Base-by-base conservation (phyloP, 2,888 invertebrate genomes). In the Dusona sp. region DNA sequence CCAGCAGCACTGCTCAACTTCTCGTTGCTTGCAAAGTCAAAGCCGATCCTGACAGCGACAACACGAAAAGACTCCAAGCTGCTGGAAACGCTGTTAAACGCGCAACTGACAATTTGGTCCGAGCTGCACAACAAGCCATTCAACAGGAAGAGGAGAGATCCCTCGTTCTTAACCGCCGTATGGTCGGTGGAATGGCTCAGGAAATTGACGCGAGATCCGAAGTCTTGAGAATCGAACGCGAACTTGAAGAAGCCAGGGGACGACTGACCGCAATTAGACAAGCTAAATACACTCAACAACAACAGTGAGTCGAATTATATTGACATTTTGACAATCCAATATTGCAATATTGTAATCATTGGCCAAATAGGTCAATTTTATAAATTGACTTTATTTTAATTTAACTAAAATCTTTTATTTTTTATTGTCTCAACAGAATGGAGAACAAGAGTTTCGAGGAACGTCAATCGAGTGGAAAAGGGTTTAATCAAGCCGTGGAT, bases 21-120 rank as follows among this genome's bases (percentile, higher is more conserved):
- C 95, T 99, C 78, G 99, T 99, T 68, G 99, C 99, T 0, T 99
- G 99, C 95, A 99, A 99, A 96, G 99, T 99, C 83, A 99, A 99
- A 94, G 99, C 99, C 0, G 99, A 99, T 95, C 98, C 98, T 1
- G 98, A 98, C 86, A 98, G 99, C 9, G 98, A 98, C 90, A 97
- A 98, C 9, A 99, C 99, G 74, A 97, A 98, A 68, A 96, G 99
- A 16, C 95, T 99, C 57, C 97, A 99, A 94, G 96, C 97, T 19
- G 99, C 99, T 0, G 99, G 99, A 19, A 99, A 99, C 90, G 99
- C 98, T 4, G 99, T 99, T 2, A 99, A 99, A 95, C 96, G 98
- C 87, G 99, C 99, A 3, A 99, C 99, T 0, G 99, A 99, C 94
- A 99, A 99, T 95, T 95, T 99, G 91, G 99, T 99, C 29, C 96